These are phyloP conservation scores for Cryptotermes secundus DNA, from an alignment of 1,140 invertebrate species.

Conservation along the genomic window DNA sequence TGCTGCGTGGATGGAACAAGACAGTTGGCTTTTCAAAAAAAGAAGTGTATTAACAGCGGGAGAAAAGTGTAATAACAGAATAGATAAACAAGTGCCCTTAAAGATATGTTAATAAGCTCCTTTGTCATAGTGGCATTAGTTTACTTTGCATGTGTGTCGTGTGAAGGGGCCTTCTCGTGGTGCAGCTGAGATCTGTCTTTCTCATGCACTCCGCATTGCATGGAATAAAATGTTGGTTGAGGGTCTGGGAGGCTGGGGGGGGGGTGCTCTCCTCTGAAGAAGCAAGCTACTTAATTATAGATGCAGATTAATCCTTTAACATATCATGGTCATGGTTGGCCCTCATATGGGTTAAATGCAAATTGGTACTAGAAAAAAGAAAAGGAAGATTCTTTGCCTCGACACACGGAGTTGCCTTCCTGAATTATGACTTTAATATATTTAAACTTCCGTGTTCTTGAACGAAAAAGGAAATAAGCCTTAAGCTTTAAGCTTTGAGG, in stretches of 20 bases:
- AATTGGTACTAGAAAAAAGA: not conserved
- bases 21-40: no score
- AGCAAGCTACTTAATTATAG: not conserved
- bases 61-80: no score
- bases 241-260: not conserved
- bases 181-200: not conserved
- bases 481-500: no score
- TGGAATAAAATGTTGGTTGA: not conserved
- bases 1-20: no score
- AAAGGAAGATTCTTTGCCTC: not conserved
- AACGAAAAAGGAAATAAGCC: no score
- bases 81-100: not conserved
- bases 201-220: not conserved
- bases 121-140: not conserved
- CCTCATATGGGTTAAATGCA: not conserved
- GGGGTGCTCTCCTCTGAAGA: not conserved
- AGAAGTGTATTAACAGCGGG: no score
- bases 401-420: no score
- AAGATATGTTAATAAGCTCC: not conserved
- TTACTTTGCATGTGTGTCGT: not conserved
- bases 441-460: no score
- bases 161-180: not conserved
- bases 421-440: no score
- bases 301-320: not conserved
- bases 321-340: not conserved